phyloP scores from a whole-genome alignment of 2,797 vertebrate species.

The Buphagus erythrorhynchus region DNA sequence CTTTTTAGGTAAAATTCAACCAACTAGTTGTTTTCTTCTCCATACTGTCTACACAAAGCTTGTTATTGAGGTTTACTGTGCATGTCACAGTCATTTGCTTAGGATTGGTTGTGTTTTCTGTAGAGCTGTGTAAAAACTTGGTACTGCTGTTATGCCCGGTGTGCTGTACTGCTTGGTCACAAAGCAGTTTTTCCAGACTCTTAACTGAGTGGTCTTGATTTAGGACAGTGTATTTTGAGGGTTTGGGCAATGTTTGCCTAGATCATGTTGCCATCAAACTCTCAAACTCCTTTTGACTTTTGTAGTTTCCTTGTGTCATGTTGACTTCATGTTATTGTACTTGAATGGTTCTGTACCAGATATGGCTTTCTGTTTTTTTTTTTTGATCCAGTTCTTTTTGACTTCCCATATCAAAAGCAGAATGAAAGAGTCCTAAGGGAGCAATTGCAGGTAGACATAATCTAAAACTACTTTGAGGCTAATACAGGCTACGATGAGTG shows the following conservation, averaged over 20 bases:
- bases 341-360: neutral
- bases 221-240: neutral
- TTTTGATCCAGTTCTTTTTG: neutral
- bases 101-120: neutral
- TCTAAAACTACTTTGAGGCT: neutral
- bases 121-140: neutral
- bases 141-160: neutral
- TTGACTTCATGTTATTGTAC: neutral
- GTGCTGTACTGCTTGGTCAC: neutral
- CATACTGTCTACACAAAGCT: neutral
- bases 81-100: neutral
- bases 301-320: neutral
- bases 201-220: neutral
- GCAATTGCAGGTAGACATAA: neutral
- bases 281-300: neutral
- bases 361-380: neutral
- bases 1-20: neutral
- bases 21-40: neutral
- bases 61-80: neutral
- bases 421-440: neutral
- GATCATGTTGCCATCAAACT: neutral
- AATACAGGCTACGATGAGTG: neutral
- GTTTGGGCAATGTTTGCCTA: neutral
- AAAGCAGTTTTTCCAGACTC: neutral
- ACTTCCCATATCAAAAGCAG: neutral